Percentiles rank a stretch among this genome's conserved stretches.
phyloP scores from a whole-genome alignment of 1,140 invertebrate species.

The Cydia amplana region DNA sequence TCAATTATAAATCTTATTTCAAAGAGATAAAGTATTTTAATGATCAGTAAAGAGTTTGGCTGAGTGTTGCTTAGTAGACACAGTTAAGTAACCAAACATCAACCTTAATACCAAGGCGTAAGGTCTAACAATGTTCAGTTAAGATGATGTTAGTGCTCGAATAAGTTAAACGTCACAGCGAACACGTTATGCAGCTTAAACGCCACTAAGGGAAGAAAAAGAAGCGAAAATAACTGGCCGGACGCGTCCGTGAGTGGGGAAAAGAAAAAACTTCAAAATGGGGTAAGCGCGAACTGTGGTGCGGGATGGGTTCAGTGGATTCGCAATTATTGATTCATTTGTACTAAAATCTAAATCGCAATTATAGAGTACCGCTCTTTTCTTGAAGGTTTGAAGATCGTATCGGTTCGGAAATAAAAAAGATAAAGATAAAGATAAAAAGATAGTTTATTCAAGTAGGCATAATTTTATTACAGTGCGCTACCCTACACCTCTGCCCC shows the following conservation, averaged over 20 bases:
- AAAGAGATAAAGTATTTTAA: neutral
- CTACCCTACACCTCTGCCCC: too few relatives aligned
- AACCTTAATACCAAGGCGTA: neutral
- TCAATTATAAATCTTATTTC: neutral
- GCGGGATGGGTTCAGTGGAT: slow-evolving; percentile 45
- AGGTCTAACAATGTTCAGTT: neutral
- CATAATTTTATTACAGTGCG: too few relatives aligned
- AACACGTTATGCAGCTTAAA: slow-evolving; percentile 50
- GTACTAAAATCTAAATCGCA: too few relatives aligned
- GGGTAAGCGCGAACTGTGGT: slow-evolving; percentile 62
- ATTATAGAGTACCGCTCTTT: too few relatives aligned
- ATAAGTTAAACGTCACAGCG: slow-evolving; percentile 34
- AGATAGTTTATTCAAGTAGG: too few relatives aligned
- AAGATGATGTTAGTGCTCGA: neutral
- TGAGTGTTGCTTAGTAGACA: neutral
- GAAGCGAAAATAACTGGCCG: slow-evolving; percentile 40
- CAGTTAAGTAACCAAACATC: neutral
- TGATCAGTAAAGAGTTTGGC: neutral
- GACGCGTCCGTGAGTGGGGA: slow-evolving; percentile 51
- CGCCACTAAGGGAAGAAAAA: slow-evolving; percentile 55
- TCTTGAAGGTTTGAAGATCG: too few relatives aligned
- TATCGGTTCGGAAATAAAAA: too few relatives aligned
- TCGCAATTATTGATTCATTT: too few relatives aligned
- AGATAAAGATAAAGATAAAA: too few relatives aligned
- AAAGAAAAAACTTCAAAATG: slow-evolving; percentile 49